Conservation (phyloP, 2,113 vertebrate species). For the Geococcyx californianus region DNA sequence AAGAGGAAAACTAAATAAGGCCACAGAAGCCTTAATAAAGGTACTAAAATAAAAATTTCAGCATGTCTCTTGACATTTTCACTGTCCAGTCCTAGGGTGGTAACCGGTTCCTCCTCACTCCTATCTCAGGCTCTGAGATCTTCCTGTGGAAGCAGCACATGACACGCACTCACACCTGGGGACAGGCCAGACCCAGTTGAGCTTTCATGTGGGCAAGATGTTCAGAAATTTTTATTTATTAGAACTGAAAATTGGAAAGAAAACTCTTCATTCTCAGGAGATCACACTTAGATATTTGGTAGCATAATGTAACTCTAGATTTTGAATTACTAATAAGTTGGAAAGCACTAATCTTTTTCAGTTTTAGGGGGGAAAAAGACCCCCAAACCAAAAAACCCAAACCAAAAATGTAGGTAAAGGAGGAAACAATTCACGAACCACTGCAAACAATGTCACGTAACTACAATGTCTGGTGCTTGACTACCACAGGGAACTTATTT, state of each 20-base stretch:
- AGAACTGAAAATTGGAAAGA: background rate
- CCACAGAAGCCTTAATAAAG: background rate
- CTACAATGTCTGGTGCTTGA: background rate
- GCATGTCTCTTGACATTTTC: background rate
- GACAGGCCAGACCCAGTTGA: background rate
- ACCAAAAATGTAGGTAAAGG: background rate
- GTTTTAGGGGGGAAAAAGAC: background rate
- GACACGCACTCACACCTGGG: fast-evolving
- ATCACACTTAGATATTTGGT: background rate
- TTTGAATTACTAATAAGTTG: background rate
- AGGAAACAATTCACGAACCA: background rate
- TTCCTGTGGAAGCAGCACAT: background rate
- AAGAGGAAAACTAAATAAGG: background rate
- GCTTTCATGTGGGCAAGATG: background rate
- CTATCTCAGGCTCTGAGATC: background rate
- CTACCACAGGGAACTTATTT: background rate
- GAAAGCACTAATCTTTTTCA: background rate
- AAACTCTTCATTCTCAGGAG: background rate
- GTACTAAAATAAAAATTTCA: background rate
- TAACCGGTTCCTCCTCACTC: background rate
- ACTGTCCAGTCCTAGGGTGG: background rate
- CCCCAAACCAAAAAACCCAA: background rate
- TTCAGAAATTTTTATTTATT: background rate
- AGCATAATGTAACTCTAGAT: background rate
- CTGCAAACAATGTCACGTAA: background rate